A percentile compares a stretch with the other conserved stretches of the same genome.
Conservation (phyloP, 2,888 invertebrate species). For the Drosophila basisetae region DNA sequence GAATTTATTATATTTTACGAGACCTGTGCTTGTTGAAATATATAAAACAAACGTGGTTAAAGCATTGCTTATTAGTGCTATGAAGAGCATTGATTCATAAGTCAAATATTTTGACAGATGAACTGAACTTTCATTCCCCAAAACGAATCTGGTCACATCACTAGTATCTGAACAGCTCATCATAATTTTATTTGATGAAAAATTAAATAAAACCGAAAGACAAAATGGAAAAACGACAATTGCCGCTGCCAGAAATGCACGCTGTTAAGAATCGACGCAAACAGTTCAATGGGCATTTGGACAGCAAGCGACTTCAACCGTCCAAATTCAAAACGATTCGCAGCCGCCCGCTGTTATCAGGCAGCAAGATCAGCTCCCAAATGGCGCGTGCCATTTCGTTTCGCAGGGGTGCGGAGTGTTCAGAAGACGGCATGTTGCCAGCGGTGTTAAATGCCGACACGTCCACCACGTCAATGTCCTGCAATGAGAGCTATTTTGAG, state of each 20-base stretch:
- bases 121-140: slow-evolving; percentile 16
- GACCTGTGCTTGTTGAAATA: too few species aligned
- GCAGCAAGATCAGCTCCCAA: slow-evolving; percentile 58
- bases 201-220: slow-evolving; percentile 36
- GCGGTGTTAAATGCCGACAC: slow-evolving; percentile 69
- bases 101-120: slow-evolving; percentile 6
- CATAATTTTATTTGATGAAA: slow-evolving; percentile 46
- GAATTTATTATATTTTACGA: too few species aligned
- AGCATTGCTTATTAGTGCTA: not conserved
- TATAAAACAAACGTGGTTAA: not conserved
- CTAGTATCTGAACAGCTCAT: slow-evolving; percentile 19
- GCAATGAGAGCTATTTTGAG: slow-evolving; percentile 87
- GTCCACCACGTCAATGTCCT: slow-evolving; percentile 68
- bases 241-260: slow-evolving; percentile 81
- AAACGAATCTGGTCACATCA: slow-evolving; percentile 20
- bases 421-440: slow-evolving; percentile 60
- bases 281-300: slow-evolving; percentile 66
- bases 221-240: slow-evolving; percentile 42
- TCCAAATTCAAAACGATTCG: slow-evolving; percentile 83
- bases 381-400: slow-evolving; percentile 84
- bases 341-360: slow-evolving; percentile 67
- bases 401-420: slow-evolving; percentile 59
- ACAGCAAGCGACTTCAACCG: slow-evolving; percentile 77
- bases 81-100: not conserved
- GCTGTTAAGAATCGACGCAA: slow-evolving; percentile 78